Base-by-base conservation (phyloP, 2,113 vertebrate species). In the Irena cyanogastra region DNA sequence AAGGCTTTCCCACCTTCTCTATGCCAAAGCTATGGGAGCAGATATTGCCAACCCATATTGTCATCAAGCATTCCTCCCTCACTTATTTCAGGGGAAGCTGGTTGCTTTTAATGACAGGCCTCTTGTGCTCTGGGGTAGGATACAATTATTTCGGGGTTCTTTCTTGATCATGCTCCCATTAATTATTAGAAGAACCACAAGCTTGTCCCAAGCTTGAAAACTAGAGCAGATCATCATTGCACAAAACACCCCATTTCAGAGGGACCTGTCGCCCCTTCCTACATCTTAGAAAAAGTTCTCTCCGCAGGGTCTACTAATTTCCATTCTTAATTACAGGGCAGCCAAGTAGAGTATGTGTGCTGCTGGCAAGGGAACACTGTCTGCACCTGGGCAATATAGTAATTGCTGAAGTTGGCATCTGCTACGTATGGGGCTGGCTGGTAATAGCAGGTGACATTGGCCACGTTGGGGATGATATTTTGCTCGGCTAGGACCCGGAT, bases 361-460 rank as follows among this genome's bases (percentile, higher is more conserved):
- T 99, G 99, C 97, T 99, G 99, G 98, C 99, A 99, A 18, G 99
- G 98, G 92, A 99, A 99, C 94, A 99, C 97, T 20, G 99, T 99
- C 98, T 99, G 99, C 77, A 99, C 99, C 98, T 99, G 99, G 42
- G 99, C 99, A 92, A 99, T 99, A 93, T 99, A 99, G 96, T 99
- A 99, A 98, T 99, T 99, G 98, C 98, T 99, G 97, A 99, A 99
- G 98, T 99, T 99, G 96, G 98, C 99, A 96, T 99, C 99, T 94
- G 99, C 98, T 97, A 99, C 99, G 42, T 99, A 99, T 10, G 99
- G 99, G 90, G 99, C 99, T 9, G 99, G 99, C 97, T 99, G 99
- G 98, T 99, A 99, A 97, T 99, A 99, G 97, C 99, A 99, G 83
- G 99, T 99, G 93, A 99, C 99, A 89, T 99, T 99, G 83, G 99